phyloP scores from a whole-genome alignment of 2,113 vertebrate species.

The Cryptotis parvus region DNA sequence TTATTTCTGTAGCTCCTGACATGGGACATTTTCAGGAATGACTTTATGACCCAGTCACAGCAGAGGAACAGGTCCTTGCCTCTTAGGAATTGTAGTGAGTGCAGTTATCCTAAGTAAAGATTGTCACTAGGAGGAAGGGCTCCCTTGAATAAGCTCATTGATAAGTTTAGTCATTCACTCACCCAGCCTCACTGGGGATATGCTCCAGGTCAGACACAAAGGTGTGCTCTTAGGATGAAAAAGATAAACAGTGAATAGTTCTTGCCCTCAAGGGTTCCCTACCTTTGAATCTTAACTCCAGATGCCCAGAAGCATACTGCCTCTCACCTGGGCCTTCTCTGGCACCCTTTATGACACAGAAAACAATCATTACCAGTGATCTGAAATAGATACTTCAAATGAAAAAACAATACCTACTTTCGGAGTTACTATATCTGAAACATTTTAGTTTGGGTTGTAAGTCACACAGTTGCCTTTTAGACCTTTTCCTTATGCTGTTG shows the following conservation, averaged over 20 bases:
- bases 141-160: not conserved
- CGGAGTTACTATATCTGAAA: not conserved
- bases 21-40: not conserved
- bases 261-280: not conserved
- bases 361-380: not conserved
- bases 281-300: not conserved
- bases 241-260: not conserved
- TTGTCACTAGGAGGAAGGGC: not conserved
- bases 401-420: not conserved
- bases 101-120: not conserved
- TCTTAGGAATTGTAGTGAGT: not conserved
- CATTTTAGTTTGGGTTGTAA: constrained; percentile 28
- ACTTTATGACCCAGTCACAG: not conserved
- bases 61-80: not conserved
- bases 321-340: not conserved
- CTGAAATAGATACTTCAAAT: not conserved
- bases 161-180: not conserved
- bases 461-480: constrained; percentile 30
- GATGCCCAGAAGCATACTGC: accelerated
- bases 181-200: not conserved
- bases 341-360: not conserved
- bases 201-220: not conserved
- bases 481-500: constrained; percentile 23
- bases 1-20: not conserved
- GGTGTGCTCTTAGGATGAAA: not conserved